Base-by-base conservation (phyloP, 2,113 vertebrate species). In the Mugil cephalus region DNA sequence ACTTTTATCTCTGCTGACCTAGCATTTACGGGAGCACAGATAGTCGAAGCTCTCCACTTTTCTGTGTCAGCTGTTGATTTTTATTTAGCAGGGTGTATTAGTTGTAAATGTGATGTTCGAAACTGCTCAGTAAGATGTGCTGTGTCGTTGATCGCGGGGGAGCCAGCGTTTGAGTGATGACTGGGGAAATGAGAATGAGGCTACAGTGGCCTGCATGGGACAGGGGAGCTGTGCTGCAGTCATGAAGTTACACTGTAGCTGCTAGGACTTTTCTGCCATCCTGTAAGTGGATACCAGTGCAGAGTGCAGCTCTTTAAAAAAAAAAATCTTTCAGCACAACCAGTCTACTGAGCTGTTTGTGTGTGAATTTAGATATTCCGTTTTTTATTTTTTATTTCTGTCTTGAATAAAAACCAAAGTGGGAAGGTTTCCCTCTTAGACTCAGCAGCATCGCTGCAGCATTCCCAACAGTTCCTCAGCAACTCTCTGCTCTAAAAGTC, bases 191-290 rank as follows among this genome's bases (percentile, higher is more conserved):
- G 69, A 77, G 83, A 90, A 85, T 64, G 70, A 87, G 79, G 79
- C 85, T 86, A 69, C 80, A 82, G 81, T 79, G 88, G 90, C 92
- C 90, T 91, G 87, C 77, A 77, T 84, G 91, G 92, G 88, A 93
- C 90, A 85, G 80, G 70, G 69, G 71, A 74, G 88, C 80, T 83
- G 74, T 91, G 91, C 67, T 91, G 91, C 91, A 91, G 86, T 88
- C 68, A 39, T 83, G 82, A 89, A 90, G 86, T 89, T 85, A 58
- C 76, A 77, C 87, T 82, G 82, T 63, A 67, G 66, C 71, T 78
- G 65, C 53, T 61, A 24, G 52, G 77, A 88, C 77, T 87, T 83
- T 77, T 45, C 50, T 62, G 55, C 54, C 24, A 38, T 73, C 74
- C 68, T 74, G 35, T 60, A 59, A 86, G 73, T 76, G 69, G 73